Conservation (phyloP, 2,113 vertebrate genomes). For the Tetraodon nigroviridis region DNA sequence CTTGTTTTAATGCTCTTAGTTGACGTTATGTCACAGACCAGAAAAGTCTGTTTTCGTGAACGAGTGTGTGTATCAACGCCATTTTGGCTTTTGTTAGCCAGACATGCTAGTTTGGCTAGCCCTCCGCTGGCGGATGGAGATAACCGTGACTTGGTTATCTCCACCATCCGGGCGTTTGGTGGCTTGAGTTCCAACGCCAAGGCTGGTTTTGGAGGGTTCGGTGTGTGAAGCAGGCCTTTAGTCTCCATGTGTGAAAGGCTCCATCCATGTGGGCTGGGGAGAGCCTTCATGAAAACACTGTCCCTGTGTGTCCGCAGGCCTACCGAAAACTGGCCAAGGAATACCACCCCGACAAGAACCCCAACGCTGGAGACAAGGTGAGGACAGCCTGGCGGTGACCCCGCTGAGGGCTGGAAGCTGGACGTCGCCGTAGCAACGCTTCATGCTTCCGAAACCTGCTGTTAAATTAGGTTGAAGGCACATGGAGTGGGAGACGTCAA, state of each 20-base stretch:
- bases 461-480: too few relatives aligned
- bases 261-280: neutral
- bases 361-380: constrained; percentile 98
- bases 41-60: neutral
- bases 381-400: constrained; percentile 17
- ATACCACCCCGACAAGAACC: constrained; percentile 98
- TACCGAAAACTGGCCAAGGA: constrained; percentile 97
- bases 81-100: neutral
- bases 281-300: fast-evolving
- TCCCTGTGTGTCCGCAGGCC: constrained; percentile 70
- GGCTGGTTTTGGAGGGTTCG: too few relatives aligned
- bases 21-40: neutral
- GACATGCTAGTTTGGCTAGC: constrained; percentile 15
- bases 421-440: too few relatives aligned
- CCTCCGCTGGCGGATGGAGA: neutral
- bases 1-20: neutral
- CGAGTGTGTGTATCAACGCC: neutral
- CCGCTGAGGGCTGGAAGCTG: neutral
- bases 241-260: neutral
- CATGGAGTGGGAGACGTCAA: too few relatives aligned
- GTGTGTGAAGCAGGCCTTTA: too few relatives aligned
- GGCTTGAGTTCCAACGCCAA: too few relatives aligned
- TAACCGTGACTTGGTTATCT: too few relatives aligned
- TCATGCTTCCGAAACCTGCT: too few relatives aligned
- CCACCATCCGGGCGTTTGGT: too few relatives aligned